Percentiles rank a stretch among this genome's conserved stretches.
phyloP scores from a whole-genome alignment of 2,888 invertebrate species.

The Oxystoma pomonae region DNA sequence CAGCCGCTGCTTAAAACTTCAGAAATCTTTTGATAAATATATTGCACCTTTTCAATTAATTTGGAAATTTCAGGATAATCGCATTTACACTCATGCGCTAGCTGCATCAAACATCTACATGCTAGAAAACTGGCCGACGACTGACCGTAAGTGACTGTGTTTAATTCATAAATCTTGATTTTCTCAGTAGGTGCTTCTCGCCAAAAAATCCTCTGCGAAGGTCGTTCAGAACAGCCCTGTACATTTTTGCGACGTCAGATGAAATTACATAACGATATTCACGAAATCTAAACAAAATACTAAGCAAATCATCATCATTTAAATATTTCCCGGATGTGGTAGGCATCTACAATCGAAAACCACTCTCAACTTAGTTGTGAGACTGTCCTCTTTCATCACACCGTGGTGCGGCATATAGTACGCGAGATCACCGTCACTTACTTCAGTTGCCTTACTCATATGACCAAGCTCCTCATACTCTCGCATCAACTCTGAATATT shows the following conservation, averaged over 20 bases:
- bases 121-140: neutral
- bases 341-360: slow-evolving; percentile 30
- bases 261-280: slow-evolving; percentile 23
- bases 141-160: slow-evolving; percentile 5
- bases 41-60: slow-evolving; percentile 4
- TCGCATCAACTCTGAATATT: slow-evolving; percentile 21
- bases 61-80: slow-evolving; percentile 4
- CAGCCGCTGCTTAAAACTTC: slow-evolving; percentile 9
- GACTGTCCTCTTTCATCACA: slow-evolving; percentile 26
- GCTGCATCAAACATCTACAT: neutral
- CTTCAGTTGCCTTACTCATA: slow-evolving; percentile 14
- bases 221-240: slow-evolving; percentile 25
- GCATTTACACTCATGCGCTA: neutral
- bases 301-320: slow-evolving; percentile 29
- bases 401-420: slow-evolving; percentile 32
- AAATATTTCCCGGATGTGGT: slow-evolving; percentile 21
- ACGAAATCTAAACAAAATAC: slow-evolving; percentile 28
- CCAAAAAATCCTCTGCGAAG: slow-evolving; percentile 24
- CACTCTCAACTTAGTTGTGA: slow-evolving; percentile 30
- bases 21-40: slow-evolving; percentile 7
- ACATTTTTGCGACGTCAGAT: slow-evolving; percentile 32
- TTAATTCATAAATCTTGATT: neutral
- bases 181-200: slow-evolving; percentile 8
- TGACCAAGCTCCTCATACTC: slow-evolving; percentile 28
- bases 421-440: neutral